Base-by-base conservation (phyloP, 2,113 vertebrate species). In the Microcebus griseorufus region DNA sequence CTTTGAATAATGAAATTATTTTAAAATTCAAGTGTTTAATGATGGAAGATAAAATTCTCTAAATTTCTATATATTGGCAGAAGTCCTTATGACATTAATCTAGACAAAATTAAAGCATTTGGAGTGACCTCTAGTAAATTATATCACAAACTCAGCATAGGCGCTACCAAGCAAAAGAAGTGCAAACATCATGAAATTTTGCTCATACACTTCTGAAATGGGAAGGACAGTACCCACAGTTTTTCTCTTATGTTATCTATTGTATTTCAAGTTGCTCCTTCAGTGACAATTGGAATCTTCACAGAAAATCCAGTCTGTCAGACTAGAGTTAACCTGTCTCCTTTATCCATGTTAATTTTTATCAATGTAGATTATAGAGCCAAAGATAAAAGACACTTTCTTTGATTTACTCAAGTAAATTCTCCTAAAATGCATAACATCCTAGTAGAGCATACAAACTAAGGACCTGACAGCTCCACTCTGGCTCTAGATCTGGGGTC, bases 61-160 rank as follows among this genome's bases (percentile, higher is more conserved):
- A 51, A 87, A n/a, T 93, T 90, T 76, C 29, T 23, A 64, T 37
- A 60, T 60, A 82, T 11, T 90, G 42, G 17, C 34, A 88, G 45
- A 96, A 88, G n/a, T 91, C 72, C 25, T 84, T 92, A 60, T 39
- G 51, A 65, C 58, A 78, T 91, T 88, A 82, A 69, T 22, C 62
- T 87, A 82, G 42, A 90, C 20, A 95, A 92, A 86, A 92, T n/a
- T 29, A 60, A 96, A 88, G 72, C 45, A 95, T 93, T 84, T 83
- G 58, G n/a, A 23, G 13, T 64, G 42, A 65, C 48, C 62, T 79
- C 62, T 67, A 81, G 37, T 78, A 93, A 93, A 87, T 89, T 23
- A 45, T 32, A 84, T 78, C 78, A 91, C 60, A 95, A 86, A 60
- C 39, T 10, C 23, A 92, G 22, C 27, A 60, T 12, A 32, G 17